Evolutionary conservation across 2,797 vertebrate species (phyloP), one percentile per base, ranked within the genome.

Genomic region (Fistularia commersonii): DNA sequence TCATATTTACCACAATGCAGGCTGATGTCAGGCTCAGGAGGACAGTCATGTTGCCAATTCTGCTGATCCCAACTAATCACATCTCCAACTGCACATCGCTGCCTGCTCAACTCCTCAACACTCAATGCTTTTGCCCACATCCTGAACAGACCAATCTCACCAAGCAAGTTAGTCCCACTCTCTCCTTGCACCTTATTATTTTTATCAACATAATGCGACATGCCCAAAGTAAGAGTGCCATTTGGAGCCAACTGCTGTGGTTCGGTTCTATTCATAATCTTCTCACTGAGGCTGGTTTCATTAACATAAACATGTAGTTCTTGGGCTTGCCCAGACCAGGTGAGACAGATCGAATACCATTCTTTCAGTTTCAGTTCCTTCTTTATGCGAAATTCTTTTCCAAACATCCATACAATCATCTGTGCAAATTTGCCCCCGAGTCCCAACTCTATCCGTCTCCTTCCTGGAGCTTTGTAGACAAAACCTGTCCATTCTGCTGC

Each of bases 171-270:
- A 1, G 10, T 81, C 12, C 71, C 75, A 0, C 0, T 49, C 59
- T 80, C 74, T 3, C 8, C 3, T 1, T 8, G 10, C 15, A 90
- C 38, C 1, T 49, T 0, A 0, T 82, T 83, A 0, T 40, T 40
- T 3, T 1, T 2, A 0, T 50, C 35, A n/a, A 74, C 36, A n/a
- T 32, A 66, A 48, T 92, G 91, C 38, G 86, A 69, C 34, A 48
- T 62, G 15, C 90, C 91, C 46, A 93, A 53, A 39, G 85, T 90
- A 35, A 92, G 81, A 3, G 80, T 88, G 37, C 92, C 91, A 0
- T 77, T 70, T 1, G 45, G 52, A 5, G 74, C 53, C 42, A 92
- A 57, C 7, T 15, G 49, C 9, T 36, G 35, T 5, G 48, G 38
- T 5, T 1, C 7, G 0, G 0, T n/a, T 5, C 10, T 7, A 0